Base-by-base conservation (phyloP, 2,113 vertebrate species). In the Oreochromis tanganicae region DNA sequence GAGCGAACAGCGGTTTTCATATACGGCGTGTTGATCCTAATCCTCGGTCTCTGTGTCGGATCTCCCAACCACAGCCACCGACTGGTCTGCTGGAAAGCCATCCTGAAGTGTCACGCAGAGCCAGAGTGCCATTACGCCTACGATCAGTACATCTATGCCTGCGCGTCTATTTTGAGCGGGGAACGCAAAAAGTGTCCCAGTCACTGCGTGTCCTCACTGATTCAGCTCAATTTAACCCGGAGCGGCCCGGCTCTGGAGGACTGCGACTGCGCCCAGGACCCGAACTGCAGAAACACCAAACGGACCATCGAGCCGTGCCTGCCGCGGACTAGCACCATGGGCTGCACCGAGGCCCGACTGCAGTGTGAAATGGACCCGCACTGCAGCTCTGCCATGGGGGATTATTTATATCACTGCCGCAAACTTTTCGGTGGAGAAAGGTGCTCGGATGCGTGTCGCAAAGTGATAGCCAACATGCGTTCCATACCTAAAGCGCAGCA, bases 1-100 rank as follows among this genome's bases (percentile, higher is more conserved):
- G 92, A 87, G 89, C 90, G 87, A 29, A 43, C 80, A 9, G 85
- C 73, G 11, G 27, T 87, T 52, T 48, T 94, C 84, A 78, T 81
- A 61, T 88, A 91, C 82, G 75, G 82, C 3, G 38, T 92, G 1
- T 27, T 94, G 46, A 19, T 93, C 13, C 43, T 94, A 3, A 80
- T 93, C 27, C 6, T 85, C 57, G 86, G 89, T 3, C 3, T 89
- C 32, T 95, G 96, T 68, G 90, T 90, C 78, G 95, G 96, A 29
- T 97, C 96, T 3, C 95, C 96, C 12, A 95, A 93, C 90, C 96
- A 96, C 87, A 96, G 95, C 89, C 97, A 96, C 56, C 96, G 97
- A 85, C 95, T 97, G 91, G 96, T 98, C 85, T 99, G 98, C 95
- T 99, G 98, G 98, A 97, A 98, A 95, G 98, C 98, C 83, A 96